Evolutionary conservation across 2,888 invertebrate species (phyloP).

Genomic region (Pecten maximus): DNA sequence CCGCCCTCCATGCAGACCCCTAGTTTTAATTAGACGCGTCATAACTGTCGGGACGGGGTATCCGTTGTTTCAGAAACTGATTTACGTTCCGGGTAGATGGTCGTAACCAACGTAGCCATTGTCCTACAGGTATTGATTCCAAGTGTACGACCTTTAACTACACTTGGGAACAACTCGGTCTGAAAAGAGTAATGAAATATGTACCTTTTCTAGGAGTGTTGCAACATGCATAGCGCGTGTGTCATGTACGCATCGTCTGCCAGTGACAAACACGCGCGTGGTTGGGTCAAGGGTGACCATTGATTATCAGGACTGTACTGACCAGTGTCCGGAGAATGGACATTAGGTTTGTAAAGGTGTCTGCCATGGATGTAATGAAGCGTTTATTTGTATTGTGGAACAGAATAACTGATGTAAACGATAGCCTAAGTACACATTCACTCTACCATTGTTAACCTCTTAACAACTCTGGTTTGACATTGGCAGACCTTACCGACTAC

Average conservation of each 20-base stretch:
- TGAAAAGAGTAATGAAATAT: slow-evolving; percentile 33
- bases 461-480: slow-evolving; percentile 2
- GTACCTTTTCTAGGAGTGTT: neutral
- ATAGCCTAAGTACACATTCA: slow-evolving; percentile 28
- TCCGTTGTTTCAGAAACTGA: slow-evolving; percentile 26
- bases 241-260: slow-evolving; percentile 40
- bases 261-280: slow-evolving; percentile 35
- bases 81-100: slow-evolving; percentile 33
- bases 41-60: neutral
- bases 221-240: slow-evolving; percentile 35
- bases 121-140: slow-evolving; percentile 4
- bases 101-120: slow-evolving; percentile 1
- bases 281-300: slow-evolving; percentile 38
- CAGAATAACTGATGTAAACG: slow-evolving; percentile 30
- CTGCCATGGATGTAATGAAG: slow-evolving; percentile 46
- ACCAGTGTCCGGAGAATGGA: slow-evolving; percentile 47
- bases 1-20: neutral
- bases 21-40: slow-evolving; percentile 13
- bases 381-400: slow-evolving; percentile 38
- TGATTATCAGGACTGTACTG: slow-evolving; percentile 36
- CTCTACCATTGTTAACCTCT: neutral
- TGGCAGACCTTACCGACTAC: neutral
- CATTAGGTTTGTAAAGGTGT: slow-evolving; percentile 39
- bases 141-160: slow-evolving; percentile 26
- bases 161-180: neutral